Percentiles rank a stretch among this genome's conserved stretches.
These are phyloP conservation scores for Dinoponera quadriceps DNA, from an alignment of 1,140 invertebrate species.

Conservation along the genomic window DNA sequence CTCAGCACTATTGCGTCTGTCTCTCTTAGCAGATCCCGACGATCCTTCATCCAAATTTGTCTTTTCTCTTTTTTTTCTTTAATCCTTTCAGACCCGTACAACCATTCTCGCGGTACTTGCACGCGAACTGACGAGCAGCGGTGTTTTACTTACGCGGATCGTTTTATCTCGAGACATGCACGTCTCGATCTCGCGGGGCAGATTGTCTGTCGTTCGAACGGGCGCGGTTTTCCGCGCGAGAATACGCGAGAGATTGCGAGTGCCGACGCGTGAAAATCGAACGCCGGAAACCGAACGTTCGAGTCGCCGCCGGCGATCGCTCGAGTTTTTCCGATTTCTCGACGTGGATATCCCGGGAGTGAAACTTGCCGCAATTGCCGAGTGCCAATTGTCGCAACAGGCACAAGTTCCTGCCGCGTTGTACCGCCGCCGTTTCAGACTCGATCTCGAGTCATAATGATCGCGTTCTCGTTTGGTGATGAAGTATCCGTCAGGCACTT, in stretches of 20 bases:
- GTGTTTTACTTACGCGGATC: conserved; percentile 34
- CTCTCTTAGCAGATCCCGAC: not conserved
- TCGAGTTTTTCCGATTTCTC: conserved; percentile 16
- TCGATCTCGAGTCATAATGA: not conserved
- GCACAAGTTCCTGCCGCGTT: conserved; percentile 23
- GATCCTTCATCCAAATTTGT: not conserved
- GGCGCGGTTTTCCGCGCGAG: conserved; percentile 19
- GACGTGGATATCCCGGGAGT: conserved; percentile 30
- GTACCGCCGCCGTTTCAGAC: conserved; percentile 10
- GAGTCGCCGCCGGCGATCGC: too few relatives aligned
- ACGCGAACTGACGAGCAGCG: conserved; percentile 8
- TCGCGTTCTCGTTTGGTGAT: conserved; percentile 1
- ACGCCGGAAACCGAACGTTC: too few relatives aligned
- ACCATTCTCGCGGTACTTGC: not conserved
- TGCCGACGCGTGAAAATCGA: conserved; percentile 6
- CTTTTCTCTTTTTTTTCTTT: not conserved
- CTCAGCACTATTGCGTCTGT: conserved; percentile 8
- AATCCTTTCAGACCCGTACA: not conserved
- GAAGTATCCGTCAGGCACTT: too few relatives aligned
- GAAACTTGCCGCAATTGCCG: conserved; percentile 53
- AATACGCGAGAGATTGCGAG: conserved; percentile 23
- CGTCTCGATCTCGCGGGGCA: not conserved
- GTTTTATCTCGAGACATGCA: not conserved
- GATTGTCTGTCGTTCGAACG: not conserved
- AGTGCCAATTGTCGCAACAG: conserved; percentile 49